Evolutionary conservation across 2,113 vertebrate genomes (phyloP), one percentile per base, ranked within the genome.

Genomic region (Toxotes jaculatrix): DNA sequence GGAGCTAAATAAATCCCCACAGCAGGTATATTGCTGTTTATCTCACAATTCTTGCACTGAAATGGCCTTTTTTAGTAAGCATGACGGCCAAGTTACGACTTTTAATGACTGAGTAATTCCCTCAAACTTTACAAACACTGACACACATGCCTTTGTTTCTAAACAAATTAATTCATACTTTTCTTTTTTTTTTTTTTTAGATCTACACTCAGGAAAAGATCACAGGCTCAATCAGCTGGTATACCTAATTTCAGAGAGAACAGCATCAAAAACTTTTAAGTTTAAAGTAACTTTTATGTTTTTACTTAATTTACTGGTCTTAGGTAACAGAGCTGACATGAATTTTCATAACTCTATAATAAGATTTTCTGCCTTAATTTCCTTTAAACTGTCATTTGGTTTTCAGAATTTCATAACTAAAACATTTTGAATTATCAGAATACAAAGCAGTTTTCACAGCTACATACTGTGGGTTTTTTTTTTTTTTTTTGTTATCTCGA

Each of bases 401-500:
- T 27, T 27, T 27, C 27, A 27, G 27, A 27, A 27, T 27, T 55
- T 57, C 45, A 21, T 63, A 23, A 82, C 47, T 32, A 45, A 16
- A 63, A 76, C 49, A 38, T 45, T 45, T 45, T 45, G 13, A 45
- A 3, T 45, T 11, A 12, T 14, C 43, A 45, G 43, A 53, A 53
- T 21, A n/a, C 2, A 2, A 53, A 53, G 45, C 1, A 0, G 10
- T 43, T 43, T 43, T 43, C 42, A 12, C 10, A 43, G 45, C 45
- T 14, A 47, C 61, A 43, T 0, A 27, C 21, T 40, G 40, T 27
- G 62, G 38, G 27, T 27, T 27, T 27, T 27, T 27, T 27, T 27
- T 27, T 27, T 27, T 27, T 27, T 27, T 27, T 27, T 94, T 93
- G 93, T 93, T 92, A 92, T 94, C 94, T 94, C 93, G 62, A 53